Evolutionary conservation across 2,888 invertebrate species (phyloP), one percentile per base, ranked within the genome.

Genomic region (Apodemia zela): DNA sequence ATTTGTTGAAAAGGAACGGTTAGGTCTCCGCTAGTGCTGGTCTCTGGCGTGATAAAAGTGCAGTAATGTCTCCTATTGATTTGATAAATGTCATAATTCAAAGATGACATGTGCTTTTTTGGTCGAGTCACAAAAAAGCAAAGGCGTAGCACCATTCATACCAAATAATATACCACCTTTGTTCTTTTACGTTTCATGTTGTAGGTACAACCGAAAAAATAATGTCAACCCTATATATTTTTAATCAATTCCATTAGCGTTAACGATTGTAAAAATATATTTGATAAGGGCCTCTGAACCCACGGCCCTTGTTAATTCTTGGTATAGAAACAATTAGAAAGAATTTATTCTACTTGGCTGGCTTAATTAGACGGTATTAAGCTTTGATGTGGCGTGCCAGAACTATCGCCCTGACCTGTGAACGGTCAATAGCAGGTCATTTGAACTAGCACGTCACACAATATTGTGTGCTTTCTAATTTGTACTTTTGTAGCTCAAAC

Each of bases 401-500:
- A 54, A 25, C 21, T 21, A 54, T 54, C 25, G 54, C 54, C 54
- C 54, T 54, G 54, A 54, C 54, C 54, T 25, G 54, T 21, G 6
- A 54, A 15, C 51, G 51, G 51, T 54, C 51, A 21, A 54, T 25
- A 54, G 13, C 54, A 21, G 54, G 54, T 54, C 54, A 21, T 54
- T 54, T 13, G 25, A 54, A 54, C 54, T 54, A 11, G 54, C 25
- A 45, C 42, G 42, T 5, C 54, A 54, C 21, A 47, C 8, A 49
- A 49, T 49, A 49, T 18, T 25, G 21, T 54, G 6, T 54, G 54
- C 54, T 54, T 54, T 54, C 54, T 54, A 54, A 54, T 54, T 54
- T 15, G 13, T 45, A 45, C n/a, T 47, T 47, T 47, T 47, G 45
- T 47, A 47, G n/a, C 17, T 17, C 45, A 47, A 17, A 45, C 45